Conservation (phyloP, 2,797 vertebrate species). For the Mormyrus proboscirostris region DNA sequence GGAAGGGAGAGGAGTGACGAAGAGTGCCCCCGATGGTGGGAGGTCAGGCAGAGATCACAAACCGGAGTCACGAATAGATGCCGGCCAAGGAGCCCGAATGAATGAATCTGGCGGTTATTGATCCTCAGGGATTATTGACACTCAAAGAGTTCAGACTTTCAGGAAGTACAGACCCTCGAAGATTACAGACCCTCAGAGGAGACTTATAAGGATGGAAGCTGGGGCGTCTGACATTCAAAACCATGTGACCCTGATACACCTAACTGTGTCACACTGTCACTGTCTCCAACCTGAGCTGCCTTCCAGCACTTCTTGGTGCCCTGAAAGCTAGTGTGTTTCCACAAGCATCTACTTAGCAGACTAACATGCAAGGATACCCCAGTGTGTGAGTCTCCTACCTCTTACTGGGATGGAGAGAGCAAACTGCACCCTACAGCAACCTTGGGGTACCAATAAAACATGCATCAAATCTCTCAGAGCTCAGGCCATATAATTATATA, state of each 20-base stretch:
- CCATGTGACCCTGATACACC: neutral
- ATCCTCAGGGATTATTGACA: neutral
- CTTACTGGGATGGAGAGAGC: neutral
- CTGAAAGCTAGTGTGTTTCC: neutral
- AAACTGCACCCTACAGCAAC: neutral
- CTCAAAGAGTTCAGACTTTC: neutral
- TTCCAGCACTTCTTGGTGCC: neutral
- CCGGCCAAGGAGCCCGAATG: neutral
- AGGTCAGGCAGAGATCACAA: neutral
- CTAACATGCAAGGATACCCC: neutral
- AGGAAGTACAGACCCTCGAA: neutral
- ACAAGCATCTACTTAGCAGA: neutral
- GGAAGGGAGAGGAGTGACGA: neutral
- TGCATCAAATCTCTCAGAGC: neutral
- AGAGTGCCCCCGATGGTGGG: neutral
- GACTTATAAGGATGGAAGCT: neutral
- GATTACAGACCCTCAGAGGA: neutral
- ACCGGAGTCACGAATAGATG: neutral
- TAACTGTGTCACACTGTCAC: neutral
- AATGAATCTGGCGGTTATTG: neutral
- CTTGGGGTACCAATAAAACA: neutral
- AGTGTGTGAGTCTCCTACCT: neutral
- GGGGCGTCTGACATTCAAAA: neutral
- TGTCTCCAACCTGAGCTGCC: neutral
- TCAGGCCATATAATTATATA: neutral